Evolutionary conservation across 1,140 invertebrate species (phyloP), one percentile per base, ranked within the genome.

Genomic region (Centruroides vittatus): DNA sequence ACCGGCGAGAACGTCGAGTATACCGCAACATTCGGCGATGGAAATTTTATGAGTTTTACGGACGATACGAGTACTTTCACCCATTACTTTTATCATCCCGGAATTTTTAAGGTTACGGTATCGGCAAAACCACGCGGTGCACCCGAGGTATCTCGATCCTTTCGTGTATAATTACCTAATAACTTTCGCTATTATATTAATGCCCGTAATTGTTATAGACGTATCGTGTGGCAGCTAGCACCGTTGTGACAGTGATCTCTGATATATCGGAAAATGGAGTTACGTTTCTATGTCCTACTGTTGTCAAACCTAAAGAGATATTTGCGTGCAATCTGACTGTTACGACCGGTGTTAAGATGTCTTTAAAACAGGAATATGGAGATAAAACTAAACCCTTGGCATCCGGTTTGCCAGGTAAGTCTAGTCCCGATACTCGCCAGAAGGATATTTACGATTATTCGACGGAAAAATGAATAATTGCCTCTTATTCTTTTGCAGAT

Each of bases 221-320:
- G 35, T 65, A 65, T 46, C 51, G 60, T 47, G 61, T 65, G 48
- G 47, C 61, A 41, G 60, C 61, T 48, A 62, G 61, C 49, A 60
- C 63, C 51, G 48, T 55, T 8, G 52, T 68, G 35, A 61, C 55
- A 56, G 59, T 68, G n/a, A 60, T 61, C 13, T 58, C 60, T 11
- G 60, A 47, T 53, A 53, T 68, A 35, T 47, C 61, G 48, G 56
- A 67, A 51, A 47, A 63, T 35, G 59, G 60, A 51, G 57, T 68
- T 47, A 49, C 47, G 1, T 67, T 68, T 11, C 58, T 58, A 12
- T 68, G 67, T 56, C 63, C 66, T 34, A 48, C 57, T 34, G 64
- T 68, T 12, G 63, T 68, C n/a, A 66, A 68, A 53, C 67, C 67
- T 7, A 64, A 60, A 49, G 66, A 67, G 47, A 23, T 56, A 41